Evolutionary conservation across 2,888 invertebrate species (phyloP).

Genomic region (Stenotaenia linearis): DNA sequence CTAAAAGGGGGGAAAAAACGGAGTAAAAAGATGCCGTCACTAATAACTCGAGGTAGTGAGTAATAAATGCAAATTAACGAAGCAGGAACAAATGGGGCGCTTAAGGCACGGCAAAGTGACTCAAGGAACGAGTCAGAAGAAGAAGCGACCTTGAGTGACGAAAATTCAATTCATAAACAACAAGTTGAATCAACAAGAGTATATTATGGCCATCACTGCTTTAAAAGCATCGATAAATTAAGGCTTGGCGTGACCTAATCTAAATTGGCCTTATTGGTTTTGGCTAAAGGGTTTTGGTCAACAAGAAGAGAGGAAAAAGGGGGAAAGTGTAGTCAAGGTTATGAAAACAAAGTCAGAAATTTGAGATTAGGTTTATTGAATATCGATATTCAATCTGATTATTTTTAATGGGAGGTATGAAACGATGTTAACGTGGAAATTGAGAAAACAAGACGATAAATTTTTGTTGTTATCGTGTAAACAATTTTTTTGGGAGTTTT

Average conservation of each 20-base stretch:
- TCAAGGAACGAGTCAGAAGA: background rate
- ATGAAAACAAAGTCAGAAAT: background rate
- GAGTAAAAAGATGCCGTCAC: background rate
- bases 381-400: background rate
- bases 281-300: background rate
- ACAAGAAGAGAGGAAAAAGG: background rate
- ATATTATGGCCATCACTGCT: background rate
- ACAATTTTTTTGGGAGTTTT: no score
- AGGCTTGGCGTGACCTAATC: background rate
- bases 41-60: constrained; percentile 1
- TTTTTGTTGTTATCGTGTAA: no score
- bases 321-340: background rate
- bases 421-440: no score
- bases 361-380: background rate
- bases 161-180: background rate
- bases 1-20: background rate
- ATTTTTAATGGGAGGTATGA: background rate
- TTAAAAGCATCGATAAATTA: background rate
- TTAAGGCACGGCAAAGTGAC: background rate
- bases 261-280: background rate
- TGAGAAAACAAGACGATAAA: no score
- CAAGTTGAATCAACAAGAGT: background rate
- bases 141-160: background rate
- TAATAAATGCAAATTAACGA: background rate
- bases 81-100: constrained; percentile 1